Conservation (phyloP, 2,888 invertebrate genomes). For the Aphidius colemani region DNA sequence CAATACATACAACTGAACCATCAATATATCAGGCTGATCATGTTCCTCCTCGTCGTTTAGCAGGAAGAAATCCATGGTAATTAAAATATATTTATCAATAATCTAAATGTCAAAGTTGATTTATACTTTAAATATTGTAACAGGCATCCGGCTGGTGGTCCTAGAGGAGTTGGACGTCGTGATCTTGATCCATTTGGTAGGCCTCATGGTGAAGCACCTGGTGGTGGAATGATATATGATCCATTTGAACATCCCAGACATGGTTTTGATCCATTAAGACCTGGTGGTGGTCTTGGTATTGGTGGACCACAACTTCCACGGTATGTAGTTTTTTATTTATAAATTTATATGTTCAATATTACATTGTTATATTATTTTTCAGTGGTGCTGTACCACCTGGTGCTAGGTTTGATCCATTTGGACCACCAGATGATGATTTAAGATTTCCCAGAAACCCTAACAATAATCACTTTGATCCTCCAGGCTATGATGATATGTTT, state of each 20-base stretch:
- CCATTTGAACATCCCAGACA: conserved; percentile 57
- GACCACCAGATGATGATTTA: conserved; percentile 64
- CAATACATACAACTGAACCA: conserved; percentile 47
- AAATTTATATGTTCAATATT: not conserved
- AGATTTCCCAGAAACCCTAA: conserved; percentile 61
- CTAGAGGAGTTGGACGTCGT: conserved; percentile 67
- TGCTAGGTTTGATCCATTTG: conserved; percentile 85
- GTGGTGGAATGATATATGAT: conserved; percentile 78
- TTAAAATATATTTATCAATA: not conserved
- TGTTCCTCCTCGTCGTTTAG: conserved; percentile 25
- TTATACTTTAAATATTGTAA: conserved; percentile 29
- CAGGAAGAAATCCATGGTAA: not conserved
- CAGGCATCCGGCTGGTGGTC: conserved; percentile 39
- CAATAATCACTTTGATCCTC: conserved; percentile 74
- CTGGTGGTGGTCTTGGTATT: conserved; percentile 61
- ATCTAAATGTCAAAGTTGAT: not conserved
- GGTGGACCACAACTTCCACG: conserved; percentile 67
- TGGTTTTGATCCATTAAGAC: conserved; percentile 47
- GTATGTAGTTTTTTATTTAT: conserved; percentile 50
- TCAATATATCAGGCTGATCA: too few species aligned
- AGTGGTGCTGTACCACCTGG: conserved; percentile 76
- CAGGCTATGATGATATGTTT: conserved; percentile 77
- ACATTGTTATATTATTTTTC: conserved; percentile 36
- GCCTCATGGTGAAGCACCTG: conserved; percentile 55
- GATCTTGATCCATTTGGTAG: conserved; percentile 79